Percentiles rank a stretch among this genome's conserved stretches.
Evolutionary conservation across 1,140 invertebrate species (phyloP).

Genomic region (Phthorimaea operculella): DNA sequence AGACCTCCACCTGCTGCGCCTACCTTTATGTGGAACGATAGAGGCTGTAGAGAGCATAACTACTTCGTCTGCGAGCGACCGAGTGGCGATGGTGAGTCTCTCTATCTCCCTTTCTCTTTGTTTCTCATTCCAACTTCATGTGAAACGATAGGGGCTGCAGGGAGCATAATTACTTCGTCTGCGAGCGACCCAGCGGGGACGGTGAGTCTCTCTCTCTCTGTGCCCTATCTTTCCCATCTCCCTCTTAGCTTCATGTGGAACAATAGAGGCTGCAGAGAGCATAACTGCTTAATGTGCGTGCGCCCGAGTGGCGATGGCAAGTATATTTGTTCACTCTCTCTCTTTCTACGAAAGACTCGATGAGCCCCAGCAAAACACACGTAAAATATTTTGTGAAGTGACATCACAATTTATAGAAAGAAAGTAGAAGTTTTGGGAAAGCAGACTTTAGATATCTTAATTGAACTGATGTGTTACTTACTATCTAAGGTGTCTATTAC

Average conservation of each 20-base stretch:
- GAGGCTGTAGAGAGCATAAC: slow-evolving; percentile 76
- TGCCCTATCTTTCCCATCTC: too few relatives aligned
- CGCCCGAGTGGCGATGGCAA: slow-evolving; percentile 50
- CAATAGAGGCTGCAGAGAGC: slow-evolving; percentile 76
- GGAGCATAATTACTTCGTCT: slow-evolving; percentile 77
- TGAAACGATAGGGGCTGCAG: slow-evolving; percentile 83
- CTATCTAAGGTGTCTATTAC: too few relatives aligned
- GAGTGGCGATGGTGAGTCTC: slow-evolving; percentile 33
- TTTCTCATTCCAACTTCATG: slow-evolving; percentile 73
- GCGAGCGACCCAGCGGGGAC: slow-evolving; percentile 68
- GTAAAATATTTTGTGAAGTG: too few relatives aligned
- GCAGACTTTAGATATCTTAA: too few relatives aligned
- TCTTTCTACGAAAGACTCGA: too few relatives aligned
- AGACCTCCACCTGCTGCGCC: slow-evolving; percentile 46
- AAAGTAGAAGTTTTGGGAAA: too few relatives aligned
- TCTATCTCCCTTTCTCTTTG: too few relatives aligned
- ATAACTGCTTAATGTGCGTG: slow-evolving; percentile 80
- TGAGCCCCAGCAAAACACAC: too few relatives aligned
- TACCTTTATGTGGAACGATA: slow-evolving; percentile 81
- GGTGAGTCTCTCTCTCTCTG: slow-evolving; percentile 25
- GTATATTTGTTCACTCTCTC: slow-evolving; percentile 10
- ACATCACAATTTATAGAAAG: too few relatives aligned
- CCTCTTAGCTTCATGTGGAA: slow-evolving; percentile 82
- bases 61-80: slow-evolving; percentile 77
- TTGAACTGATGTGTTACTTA: too few relatives aligned